Conservation (phyloP, 2,113 vertebrate genomes). For the Chiloscyllium plagiosum region DNA sequence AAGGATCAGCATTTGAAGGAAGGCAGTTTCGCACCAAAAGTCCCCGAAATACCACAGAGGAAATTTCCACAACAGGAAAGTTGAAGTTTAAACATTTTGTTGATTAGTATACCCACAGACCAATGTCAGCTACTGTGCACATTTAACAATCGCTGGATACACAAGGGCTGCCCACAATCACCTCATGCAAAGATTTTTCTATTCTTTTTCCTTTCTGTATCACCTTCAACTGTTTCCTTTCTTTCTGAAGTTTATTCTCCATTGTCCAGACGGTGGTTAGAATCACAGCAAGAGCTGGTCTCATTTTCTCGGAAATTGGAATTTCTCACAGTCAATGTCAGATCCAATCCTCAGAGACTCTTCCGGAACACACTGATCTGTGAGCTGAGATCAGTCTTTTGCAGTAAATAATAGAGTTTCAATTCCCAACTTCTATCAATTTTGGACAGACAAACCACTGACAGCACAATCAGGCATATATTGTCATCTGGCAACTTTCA, state of each 20-base stretch:
- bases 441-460: not conserved
- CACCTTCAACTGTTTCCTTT: not conserved
- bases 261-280: not conserved
- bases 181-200: not conserved
- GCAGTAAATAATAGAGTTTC: not conserved
- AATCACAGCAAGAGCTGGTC: not conserved
- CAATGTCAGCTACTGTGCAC: not conserved
- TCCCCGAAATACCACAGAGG: not conserved
- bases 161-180: not conserved
- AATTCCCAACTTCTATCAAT: not conserved
- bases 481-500: not conserved
- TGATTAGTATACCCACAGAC: not conserved
- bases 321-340: not conserved
- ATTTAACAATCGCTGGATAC: not conserved
- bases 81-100: no score
- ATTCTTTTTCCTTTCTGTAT: not conserved
- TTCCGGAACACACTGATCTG: not conserved
- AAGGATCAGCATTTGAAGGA: not conserved
- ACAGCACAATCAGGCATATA: not conserved
- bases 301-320: constrained; percentile 5
- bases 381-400: not conserved
- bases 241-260: not conserved
- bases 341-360: not conserved
- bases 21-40: not conserved
- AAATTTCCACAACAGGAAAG: not conserved